These are phyloP conservation scores for Stictocephala bisonia DNA, from an alignment of 2,888 invertebrate species.

Conservation along the genomic window DNA sequence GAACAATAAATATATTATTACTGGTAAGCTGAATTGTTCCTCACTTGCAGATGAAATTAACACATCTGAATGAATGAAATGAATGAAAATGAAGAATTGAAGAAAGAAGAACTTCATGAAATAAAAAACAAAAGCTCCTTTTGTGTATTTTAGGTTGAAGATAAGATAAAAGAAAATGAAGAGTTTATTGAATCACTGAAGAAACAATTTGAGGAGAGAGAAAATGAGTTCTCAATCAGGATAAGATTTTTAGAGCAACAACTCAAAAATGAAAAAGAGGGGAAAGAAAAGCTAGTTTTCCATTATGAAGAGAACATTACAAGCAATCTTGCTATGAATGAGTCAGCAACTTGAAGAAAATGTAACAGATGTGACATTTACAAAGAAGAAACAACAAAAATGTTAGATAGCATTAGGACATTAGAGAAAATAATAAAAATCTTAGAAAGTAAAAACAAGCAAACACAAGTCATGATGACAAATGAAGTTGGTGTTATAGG, in stretches of 20 bases:
- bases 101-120: neutral
- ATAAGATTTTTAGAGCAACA: neutral
- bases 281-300: neutral
- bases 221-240: neutral
- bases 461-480: no score
- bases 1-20: neutral
- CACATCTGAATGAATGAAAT: constrained; percentile 6
- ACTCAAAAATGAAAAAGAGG: neutral
- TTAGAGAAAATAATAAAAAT: neutral
- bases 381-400: neutral
- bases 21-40: neutral
- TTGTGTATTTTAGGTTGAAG: neutral
- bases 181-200: neutral
- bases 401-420: neutral
- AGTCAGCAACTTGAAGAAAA: no score
- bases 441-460: neutral
- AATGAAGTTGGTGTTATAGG: no score
- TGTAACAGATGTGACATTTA: neutral
- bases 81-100: constrained; percentile 8
- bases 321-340: no score
- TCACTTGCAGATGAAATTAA: constrained; percentile 10
- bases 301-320: neutral
- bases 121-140: constrained; percentile 9
- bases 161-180: constrained; percentile 8
- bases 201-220: neutral